These are phyloP conservation scores for Argyra leucocephala DNA, from an alignment of 2,888 invertebrate genomes.

Conservation along the genomic window DNA sequence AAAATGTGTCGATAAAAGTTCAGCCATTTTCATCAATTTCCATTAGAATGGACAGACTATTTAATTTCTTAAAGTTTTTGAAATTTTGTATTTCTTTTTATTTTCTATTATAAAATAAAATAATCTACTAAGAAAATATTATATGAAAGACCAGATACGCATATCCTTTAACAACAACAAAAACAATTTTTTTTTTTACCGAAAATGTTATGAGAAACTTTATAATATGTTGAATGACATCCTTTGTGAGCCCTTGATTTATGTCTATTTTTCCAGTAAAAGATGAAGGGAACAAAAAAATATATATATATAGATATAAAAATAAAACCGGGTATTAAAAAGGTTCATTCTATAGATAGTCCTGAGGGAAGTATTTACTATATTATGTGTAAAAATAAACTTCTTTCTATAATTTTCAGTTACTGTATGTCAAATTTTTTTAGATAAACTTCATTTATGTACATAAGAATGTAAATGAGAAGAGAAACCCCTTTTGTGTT, in stretches of 20 bases:
- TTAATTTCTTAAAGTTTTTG: too few relatives aligned
- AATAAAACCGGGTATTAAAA: not conserved
- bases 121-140: too few relatives aligned
- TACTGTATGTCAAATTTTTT: too few relatives aligned
- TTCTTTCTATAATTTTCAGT: not conserved
- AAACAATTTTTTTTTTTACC: too few relatives aligned
- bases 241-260: not conserved
- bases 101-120: too few relatives aligned
- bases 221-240: conserved; percentile 1
- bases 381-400: conserved; percentile 1
- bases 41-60: too few relatives aligned
- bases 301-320: not conserved
- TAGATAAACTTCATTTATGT: not conserved
- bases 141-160: too few relatives aligned
- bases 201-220: not conserved
- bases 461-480: not conserved
- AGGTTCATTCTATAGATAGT: not conserved
- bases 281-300: not conserved
- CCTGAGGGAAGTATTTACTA: not conserved
- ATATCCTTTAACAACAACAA: too few relatives aligned
- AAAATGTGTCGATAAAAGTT: too few relatives aligned
- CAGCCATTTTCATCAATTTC: too few relatives aligned
- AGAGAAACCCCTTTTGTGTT: not conserved
- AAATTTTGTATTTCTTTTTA: too few relatives aligned
- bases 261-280: not conserved